Base-by-base conservation (phyloP, 2,113 vertebrate genomes). In the Leptosomus discolor region DNA sequence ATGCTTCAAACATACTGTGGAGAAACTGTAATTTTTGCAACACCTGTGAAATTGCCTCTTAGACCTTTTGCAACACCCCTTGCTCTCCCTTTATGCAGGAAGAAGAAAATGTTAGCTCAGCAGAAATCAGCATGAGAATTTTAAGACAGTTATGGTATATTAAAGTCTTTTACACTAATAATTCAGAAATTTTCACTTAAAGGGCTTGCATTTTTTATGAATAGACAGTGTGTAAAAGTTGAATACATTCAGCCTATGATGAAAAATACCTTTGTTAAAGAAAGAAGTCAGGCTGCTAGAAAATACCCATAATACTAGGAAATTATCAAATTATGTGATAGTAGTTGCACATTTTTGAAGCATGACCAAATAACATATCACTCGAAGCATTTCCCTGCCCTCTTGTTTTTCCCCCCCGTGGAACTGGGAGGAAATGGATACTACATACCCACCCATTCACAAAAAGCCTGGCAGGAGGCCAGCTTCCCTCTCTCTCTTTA, bases 371-470 rank as follows among this genome's bases (percentile, higher is more conserved):
- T 95, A 95, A 90, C 20, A 4, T 85, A 73, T 70, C 79, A 43
- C 54, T 77, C 0, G 23, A 61, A 92, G 80, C 79, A 75, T 91
- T 97, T 92, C 76, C 95, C 83, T 94, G 53, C 91, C 61, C 92
- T 88, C 73, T 93, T 97, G 75, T 69, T 79, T 65, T 84, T 88
- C n/a, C 56, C 84, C 94, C 53, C 73, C 50, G 39, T 68, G 96
- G 88, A 98, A 95, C 93, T 88, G 57, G 14, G 83, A 96, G 85
- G 96, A 97, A 98, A 82, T 80, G 80, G 85, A 87, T 65, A 24
- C 53, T 71, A 88, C 93, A 94, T 84, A 96, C 93, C 86, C 94
- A 84, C 82, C 92, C 97, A 98, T 97, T 98, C 97, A 98, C 86
- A 97, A 87, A 96, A 96, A 37, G 36, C 70, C 78, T 97, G 97